Evolutionary conservation across 2,888 invertebrate genomes (phyloP).

Genomic region (Thecocarcelia acutangulata): DNA sequence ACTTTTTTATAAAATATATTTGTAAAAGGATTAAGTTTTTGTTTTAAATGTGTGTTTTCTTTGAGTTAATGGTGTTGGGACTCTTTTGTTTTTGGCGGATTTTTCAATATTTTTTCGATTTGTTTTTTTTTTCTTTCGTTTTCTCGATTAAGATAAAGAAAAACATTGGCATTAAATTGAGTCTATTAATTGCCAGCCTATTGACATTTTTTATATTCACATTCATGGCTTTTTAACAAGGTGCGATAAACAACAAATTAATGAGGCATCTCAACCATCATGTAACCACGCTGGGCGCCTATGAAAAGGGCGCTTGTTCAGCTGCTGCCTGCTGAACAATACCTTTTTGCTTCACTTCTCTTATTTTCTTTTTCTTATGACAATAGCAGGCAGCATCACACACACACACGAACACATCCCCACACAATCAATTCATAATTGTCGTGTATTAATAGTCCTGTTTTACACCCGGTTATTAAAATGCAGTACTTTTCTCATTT

Average conservation of each 20-base stretch:
- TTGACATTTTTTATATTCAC: conserved; percentile 71
- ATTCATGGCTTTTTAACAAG: conserved; percentile 79
- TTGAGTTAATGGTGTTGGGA: background rate
- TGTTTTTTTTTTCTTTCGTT: background rate
- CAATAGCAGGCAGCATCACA: no score
- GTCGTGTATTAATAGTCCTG: conserved; percentile 80
- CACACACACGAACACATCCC: background rate
- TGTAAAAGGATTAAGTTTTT: conserved; percentile 43
- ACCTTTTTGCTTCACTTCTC: no score
- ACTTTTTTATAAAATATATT: conserved; percentile 22
- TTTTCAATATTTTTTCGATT: conserved; percentile 2
- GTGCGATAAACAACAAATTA: conserved; percentile 81
- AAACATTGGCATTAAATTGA: conserved; percentile 61
- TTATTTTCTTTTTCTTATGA: no score
- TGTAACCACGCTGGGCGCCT: conserved; percentile 65
- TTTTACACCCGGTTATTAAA: conserved; percentile 81
- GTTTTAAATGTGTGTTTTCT: conserved; percentile 10
- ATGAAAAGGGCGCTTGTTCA: conserved; percentile 55
- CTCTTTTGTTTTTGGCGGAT: conserved; percentile 20
- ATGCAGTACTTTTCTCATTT: conserved; percentile 74
- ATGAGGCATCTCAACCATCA: conserved; percentile 72
- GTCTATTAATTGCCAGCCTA: conserved; percentile 67
- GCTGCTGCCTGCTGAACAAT: background rate
- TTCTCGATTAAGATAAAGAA: conserved; percentile 29
- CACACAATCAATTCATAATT: conserved; percentile 78